phyloP scores from a whole-genome alignment of 1,140 invertebrate species.

The Drosophila sproati region DNA sequence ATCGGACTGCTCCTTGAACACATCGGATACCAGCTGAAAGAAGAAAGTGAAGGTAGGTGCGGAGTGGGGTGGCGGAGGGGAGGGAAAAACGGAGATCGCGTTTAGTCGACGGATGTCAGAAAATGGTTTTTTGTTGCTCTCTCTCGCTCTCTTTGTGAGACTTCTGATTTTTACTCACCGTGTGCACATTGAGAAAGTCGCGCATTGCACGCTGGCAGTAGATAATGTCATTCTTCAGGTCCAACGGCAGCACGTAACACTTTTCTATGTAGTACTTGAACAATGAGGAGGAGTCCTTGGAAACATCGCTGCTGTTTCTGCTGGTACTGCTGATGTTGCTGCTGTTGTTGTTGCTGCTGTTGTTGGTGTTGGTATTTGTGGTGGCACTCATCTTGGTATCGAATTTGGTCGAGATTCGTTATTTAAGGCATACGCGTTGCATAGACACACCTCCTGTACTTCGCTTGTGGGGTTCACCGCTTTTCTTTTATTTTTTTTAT shows the following conservation, averaged over 20 bases:
- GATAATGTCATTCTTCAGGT: constrained; percentile 79
- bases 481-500: no score
- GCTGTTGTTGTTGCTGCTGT: background rate
- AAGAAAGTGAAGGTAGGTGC: no score
- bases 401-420: constrained; percentile 34
- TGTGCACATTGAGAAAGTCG: constrained; percentile 78
- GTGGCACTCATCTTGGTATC: constrained; percentile 43
- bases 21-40: constrained; percentile 72
- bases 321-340: background rate
- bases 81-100: constrained; percentile 19
- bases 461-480: background rate
- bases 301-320: constrained; percentile 24
- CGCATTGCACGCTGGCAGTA: constrained; percentile 80
- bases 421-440: constrained; percentile 7
- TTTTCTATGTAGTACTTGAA: constrained; percentile 74
- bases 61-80: background rate
- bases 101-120: constrained; percentile 12
- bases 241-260: constrained; percentile 71
- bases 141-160: background rate
- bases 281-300: constrained; percentile 23
- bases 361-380: constrained; percentile 16
- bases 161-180: constrained; percentile 56
- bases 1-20: constrained; percentile 74
- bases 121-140: constrained; percentile 6
- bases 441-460: background rate